Evolutionary conservation across 2,888 invertebrate species (phyloP).

Genomic region (Cosmia pyralina): DNA sequence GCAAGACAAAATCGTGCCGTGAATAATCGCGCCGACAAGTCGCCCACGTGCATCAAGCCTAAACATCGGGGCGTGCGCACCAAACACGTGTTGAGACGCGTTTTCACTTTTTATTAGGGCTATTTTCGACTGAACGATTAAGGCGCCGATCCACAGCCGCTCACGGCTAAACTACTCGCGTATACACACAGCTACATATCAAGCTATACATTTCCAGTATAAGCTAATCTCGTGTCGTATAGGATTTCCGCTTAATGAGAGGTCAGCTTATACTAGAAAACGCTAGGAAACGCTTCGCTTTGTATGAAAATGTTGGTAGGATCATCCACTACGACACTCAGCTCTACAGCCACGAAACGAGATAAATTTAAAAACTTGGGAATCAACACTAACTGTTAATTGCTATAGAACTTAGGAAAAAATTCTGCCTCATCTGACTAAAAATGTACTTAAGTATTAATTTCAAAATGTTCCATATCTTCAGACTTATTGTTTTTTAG

Average conservation of each 20-base stretch:
- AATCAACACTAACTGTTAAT: too few species aligned
- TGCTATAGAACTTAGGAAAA: too few species aligned
- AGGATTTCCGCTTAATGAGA: too few species aligned
- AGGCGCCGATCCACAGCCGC: slow-evolving; percentile 1
- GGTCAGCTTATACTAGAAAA: too few species aligned
- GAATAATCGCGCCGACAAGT: slow-evolving; percentile 51
- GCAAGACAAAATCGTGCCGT: slow-evolving; percentile 48
- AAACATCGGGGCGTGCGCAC: slow-evolving; percentile 46
- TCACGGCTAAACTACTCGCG: not conserved
- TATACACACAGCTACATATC: not conserved
- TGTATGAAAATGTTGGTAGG: not conserved
- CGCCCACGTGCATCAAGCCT: slow-evolving; percentile 56
- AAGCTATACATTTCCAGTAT: too few species aligned
- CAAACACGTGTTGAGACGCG: slow-evolving; percentile 50
- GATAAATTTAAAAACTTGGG: too few species aligned
- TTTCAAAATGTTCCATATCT: too few species aligned
- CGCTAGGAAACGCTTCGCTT: not conserved
- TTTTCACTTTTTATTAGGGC: slow-evolving; percentile 69
- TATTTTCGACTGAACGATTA: slow-evolving; percentile 59
- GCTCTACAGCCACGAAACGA: not conserved
- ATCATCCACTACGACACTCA: not conserved
- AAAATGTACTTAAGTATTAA: too few species aligned
- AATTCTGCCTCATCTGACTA: too few species aligned
- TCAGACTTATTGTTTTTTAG: too few species aligned
- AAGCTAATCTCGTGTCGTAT: too few species aligned